A percentile compares a stretch with the other conserved stretches of the same genome.
These are phyloP conservation scores for Drosophila putrida DNA, from an alignment of 2,888 invertebrate genomes.

Conservation along the genomic window DNA sequence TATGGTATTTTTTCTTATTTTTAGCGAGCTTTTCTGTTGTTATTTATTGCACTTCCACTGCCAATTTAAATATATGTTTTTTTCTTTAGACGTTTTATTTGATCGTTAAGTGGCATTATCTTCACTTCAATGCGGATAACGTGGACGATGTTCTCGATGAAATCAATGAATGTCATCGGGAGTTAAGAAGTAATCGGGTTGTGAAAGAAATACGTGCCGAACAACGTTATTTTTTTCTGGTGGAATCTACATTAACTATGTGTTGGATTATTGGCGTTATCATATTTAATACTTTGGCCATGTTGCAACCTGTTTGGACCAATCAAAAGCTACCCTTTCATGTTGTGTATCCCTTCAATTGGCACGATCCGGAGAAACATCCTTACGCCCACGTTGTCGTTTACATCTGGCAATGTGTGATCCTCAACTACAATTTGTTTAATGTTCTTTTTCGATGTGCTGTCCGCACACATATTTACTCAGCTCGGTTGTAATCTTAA, in stretches of 20 bases:
- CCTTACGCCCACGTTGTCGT: conserved; percentile 8
- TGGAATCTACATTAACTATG: background rate
- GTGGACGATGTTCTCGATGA: conserved; percentile 40
- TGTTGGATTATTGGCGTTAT: conserved; percentile 26
- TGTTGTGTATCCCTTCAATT: conserved; percentile 37
- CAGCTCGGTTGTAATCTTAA: conserved; percentile 41
- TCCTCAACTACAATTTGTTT: conserved; percentile 13
- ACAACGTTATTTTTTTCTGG: conserved; percentile 31
- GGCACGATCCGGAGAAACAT: conserved; percentile 43
- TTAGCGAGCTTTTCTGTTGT: too few relatives aligned
- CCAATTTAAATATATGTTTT: too few relatives aligned
- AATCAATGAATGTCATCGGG: conserved; percentile 30
- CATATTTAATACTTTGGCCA: conserved; percentile 14
- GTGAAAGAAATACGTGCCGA: conserved; percentile 4
- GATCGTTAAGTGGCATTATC: conserved; percentile 23
- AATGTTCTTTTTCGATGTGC: conserved; percentile 24
- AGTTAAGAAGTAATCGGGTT: background rate
- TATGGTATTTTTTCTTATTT: background rate
- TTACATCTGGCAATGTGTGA: conserved; percentile 24
- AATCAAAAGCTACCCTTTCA: conserved; percentile 44
- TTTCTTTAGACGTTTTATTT: conserved; percentile 36
- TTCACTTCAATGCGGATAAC: conserved; percentile 20
- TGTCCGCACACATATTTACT: conserved; percentile 12
- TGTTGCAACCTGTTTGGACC: conserved; percentile 43
- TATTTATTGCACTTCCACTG: too few relatives aligned